These are phyloP conservation scores for Bos javanicus DNA, from an alignment of 2,113 vertebrate species.

Conservation along the genomic window DNA sequence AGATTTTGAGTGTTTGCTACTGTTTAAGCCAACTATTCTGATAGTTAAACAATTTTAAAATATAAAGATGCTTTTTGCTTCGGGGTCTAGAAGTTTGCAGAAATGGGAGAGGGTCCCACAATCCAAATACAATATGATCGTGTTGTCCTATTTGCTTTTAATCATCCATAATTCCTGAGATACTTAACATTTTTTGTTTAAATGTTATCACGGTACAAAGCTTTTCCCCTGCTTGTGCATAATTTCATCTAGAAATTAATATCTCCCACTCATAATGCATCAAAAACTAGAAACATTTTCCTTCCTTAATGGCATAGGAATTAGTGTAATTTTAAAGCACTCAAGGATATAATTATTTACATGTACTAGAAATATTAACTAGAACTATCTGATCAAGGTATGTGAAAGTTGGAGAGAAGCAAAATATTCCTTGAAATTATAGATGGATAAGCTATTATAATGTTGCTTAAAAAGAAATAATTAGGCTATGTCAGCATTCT, in stretches of 20 bases:
- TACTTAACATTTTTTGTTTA: constrained; percentile 68
- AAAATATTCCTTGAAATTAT: constrained; percentile 24
- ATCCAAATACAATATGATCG: constrained; percentile 27
- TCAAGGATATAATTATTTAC: constrained; percentile 78
- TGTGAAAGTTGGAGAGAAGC: constrained; percentile 17
- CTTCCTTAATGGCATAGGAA: constrained; percentile 69
- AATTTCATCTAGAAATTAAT: constrained; percentile 69
- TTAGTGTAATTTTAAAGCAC: constrained; percentile 75
- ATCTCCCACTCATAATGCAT: constrained; percentile 53
- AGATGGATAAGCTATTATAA: constrained; percentile 28
- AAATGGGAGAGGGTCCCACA: not conserved
- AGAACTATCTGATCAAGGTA: constrained; percentile 63
- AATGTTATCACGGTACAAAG: constrained; percentile 45
- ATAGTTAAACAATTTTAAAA: constrained; percentile 43
- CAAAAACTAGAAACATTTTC: constrained; percentile 73
- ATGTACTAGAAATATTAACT: constrained; percentile 71
- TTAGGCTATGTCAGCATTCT: not conserved
- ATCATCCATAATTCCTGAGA: constrained; percentile 59
- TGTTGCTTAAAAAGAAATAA: constrained; percentile 30
- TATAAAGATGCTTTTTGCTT: constrained; percentile 26
- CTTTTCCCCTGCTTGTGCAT: constrained; percentile 51
- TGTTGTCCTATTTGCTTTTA: constrained; percentile 43
- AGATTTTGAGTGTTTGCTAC: constrained; percentile 43
- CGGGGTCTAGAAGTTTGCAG: constrained; percentile 7
- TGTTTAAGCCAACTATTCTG: constrained; percentile 23